phyloP scores from a whole-genome alignment of 2,888 invertebrate genomes.

The Patella pellucida region DNA sequence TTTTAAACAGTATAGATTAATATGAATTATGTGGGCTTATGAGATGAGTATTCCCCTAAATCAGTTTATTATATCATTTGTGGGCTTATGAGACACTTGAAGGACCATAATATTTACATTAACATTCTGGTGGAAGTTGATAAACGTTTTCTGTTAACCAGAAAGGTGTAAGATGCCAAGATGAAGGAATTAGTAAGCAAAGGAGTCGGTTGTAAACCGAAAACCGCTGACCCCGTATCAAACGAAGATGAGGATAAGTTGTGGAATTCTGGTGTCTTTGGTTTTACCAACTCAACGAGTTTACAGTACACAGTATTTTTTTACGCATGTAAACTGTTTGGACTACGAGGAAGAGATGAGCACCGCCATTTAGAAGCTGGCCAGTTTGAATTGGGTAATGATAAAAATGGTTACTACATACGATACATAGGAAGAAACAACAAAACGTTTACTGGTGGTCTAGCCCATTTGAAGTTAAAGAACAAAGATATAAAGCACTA shows the following conservation, averaged over 20 bases:
- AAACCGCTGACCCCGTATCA: conserved; percentile 17
- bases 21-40: no score
- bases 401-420: conserved; percentile 14
- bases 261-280: conserved; percentile 12
- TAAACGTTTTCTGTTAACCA: conserved; percentile 4
- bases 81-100: no score
- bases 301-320: conserved; percentile 19
- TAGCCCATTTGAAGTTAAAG: not conserved
- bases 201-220: conserved; percentile 21
- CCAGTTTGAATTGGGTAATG: conserved; percentile 16
- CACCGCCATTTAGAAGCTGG: conserved; percentile 19
- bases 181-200: conserved; percentile 18
- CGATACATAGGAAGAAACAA: not conserved
- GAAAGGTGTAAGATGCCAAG: conserved; percentile 14
- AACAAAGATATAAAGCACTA: conserved; percentile 20
- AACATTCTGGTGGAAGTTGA: no score
- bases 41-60: no score
- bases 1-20: no score
- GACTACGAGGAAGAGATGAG: conserved; percentile 23
- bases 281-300: no score
- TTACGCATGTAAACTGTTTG: conserved; percentile 23
- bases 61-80: no score
- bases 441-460: conserved; percentile 18
- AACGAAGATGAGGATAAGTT: conserved; percentile 14
- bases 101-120: no score